Conservation (phyloP, 2,888 invertebrate genomes). For the Drosophila hawaiiensis region DNA sequence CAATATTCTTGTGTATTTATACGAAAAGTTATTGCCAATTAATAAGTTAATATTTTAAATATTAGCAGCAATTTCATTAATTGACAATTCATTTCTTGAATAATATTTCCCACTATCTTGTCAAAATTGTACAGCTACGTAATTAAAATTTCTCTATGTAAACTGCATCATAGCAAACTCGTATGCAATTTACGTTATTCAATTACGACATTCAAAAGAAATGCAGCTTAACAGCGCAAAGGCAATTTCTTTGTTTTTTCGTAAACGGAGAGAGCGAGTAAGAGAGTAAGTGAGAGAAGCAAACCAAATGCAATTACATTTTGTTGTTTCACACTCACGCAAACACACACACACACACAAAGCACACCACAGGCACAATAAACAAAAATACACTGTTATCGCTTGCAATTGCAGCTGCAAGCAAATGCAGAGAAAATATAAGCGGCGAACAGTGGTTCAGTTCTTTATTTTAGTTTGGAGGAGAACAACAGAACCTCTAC, state of each 20-base stretch:
- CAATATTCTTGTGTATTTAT: background rate
- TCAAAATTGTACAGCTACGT: no score
- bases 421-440: slow-evolving; percentile 35
- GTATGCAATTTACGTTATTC: slow-evolving; percentile 25
- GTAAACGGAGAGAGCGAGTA: slow-evolving; percentile 3
- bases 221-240: slow-evolving; percentile 31
- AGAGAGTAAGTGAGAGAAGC: slow-evolving; percentile 32
- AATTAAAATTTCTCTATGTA: background rate
- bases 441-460: slow-evolving; percentile 30
- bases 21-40: no score
- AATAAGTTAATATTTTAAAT: background rate
- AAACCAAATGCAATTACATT: slow-evolving; percentile 54
- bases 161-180: background rate
- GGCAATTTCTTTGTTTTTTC: slow-evolving; percentile 42
- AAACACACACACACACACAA: background rate
- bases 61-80: background rate
- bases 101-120: background rate
- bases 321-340: slow-evolving; percentile 42
- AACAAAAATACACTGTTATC: slow-evolving; percentile 45
- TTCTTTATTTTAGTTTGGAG: no score
- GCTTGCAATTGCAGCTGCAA: slow-evolving; percentile 56
- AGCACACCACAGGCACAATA: slow-evolving; percentile 17
- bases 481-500: no score
- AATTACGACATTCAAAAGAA: slow-evolving; percentile 36
- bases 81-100: background rate